Conservation (phyloP, 1,140 invertebrate genomes). For the Drosophila bifasciata region DNA sequence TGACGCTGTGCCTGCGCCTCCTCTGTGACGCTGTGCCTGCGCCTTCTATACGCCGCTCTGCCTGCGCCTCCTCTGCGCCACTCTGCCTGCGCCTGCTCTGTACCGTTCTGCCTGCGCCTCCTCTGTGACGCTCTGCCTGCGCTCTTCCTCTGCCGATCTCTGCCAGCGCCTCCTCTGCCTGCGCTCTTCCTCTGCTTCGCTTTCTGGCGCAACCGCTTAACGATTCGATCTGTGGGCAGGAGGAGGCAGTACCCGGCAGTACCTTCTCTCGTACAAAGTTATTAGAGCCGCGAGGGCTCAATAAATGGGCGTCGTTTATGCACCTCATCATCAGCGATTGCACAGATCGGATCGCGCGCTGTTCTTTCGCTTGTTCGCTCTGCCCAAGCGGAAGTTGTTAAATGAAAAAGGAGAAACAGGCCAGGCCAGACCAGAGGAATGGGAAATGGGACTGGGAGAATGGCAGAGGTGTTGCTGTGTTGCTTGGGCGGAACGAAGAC, state of each 20-base stretch:
- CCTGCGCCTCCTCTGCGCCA: too few relatives aligned
- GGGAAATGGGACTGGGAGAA: conserved; percentile 22
- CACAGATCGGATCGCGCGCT: conserved; percentile 58
- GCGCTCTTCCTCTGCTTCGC: too few relatives aligned
- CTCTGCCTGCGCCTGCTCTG: too few relatives aligned
- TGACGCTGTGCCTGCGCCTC: too few relatives aligned
- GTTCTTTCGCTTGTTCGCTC: conserved; percentile 33
- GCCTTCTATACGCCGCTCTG: too few relatives aligned
- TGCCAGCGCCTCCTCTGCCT: too few relatives aligned
- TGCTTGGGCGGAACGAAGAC: conserved; percentile 19
- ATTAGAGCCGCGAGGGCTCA: conserved; percentile 76
- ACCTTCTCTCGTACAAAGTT: conserved; percentile 36
- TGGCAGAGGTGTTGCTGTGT: conserved; percentile 30
- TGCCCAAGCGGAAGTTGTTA: conserved; percentile 76
- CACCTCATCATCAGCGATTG: conserved; percentile 80
- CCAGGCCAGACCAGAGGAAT: conserved; percentile 18
- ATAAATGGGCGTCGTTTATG: conserved; percentile 82
- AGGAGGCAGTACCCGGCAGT: not conserved
- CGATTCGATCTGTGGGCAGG: conserved; percentile 13
- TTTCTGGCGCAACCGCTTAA: too few relatives aligned
- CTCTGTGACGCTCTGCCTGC: too few relatives aligned
- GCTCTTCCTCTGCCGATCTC: too few relatives aligned
- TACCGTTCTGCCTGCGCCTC: too few relatives aligned
- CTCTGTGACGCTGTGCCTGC: too few relatives aligned
- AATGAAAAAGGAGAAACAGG: conserved; percentile 45